These are phyloP conservation scores for Bursaphelenchus mucronatus DNA, from an alignment of 1,140 invertebrate species.

Conservation along the genomic window DNA sequence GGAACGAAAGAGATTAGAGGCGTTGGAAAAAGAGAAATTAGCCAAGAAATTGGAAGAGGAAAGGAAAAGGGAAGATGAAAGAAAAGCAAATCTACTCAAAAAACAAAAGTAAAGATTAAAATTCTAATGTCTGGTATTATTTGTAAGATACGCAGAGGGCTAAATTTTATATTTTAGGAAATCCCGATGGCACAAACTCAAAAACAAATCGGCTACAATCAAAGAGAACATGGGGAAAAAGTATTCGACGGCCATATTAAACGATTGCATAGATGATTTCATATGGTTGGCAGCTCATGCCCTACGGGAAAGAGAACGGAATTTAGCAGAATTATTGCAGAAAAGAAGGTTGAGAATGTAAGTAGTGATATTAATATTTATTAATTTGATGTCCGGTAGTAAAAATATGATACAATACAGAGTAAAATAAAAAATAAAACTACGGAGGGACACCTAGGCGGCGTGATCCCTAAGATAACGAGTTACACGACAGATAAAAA, in stretches of 20 bases:
- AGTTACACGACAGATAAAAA: no score
- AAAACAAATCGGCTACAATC: no score
- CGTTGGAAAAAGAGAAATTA: conserved; percentile 1
- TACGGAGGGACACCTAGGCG: no score
- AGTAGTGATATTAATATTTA: conserved; percentile 1
- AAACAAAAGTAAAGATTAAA: no score
- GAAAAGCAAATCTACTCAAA: not conserved
- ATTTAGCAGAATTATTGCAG: conserved; percentile 4
- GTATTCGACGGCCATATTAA: conserved; percentile 1
- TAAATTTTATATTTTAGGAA: not conserved
- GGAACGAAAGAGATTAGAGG: no score
- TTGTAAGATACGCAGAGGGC: no score
- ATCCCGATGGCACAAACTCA: not conserved
- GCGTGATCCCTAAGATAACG: no score
- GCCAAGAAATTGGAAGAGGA: conserved; percentile 13
- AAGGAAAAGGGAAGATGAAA: not conserved
- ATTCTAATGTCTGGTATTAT: no score
- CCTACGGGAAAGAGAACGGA: conserved; percentile 4
- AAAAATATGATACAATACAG: no score
- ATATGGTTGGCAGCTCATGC: conserved; percentile 18
- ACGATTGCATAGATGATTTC: conserved; percentile 18
- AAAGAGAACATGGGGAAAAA: not conserved
- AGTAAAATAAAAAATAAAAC: no score
- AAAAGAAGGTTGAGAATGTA: conserved; percentile 13
- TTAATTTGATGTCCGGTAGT: no score